These are phyloP conservation scores for Cantharis flavilabris DNA, from an alignment of 2,888 invertebrate genomes.

Conservation along the genomic window DNA sequence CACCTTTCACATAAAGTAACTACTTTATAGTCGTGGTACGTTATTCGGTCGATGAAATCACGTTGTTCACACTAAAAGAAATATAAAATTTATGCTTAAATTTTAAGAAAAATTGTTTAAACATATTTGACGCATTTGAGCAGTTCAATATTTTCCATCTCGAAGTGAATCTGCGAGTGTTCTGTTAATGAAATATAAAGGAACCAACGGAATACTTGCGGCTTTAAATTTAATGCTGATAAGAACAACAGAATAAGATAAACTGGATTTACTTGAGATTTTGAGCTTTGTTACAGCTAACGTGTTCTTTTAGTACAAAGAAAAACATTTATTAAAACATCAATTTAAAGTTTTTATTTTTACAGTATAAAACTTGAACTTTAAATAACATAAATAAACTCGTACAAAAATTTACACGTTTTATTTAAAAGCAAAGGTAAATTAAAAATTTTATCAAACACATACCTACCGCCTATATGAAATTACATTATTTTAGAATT, in stretches of 20 bases:
- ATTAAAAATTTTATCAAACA: background rate
- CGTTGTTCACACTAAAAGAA: conserved; percentile 2
- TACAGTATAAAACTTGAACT: background rate
- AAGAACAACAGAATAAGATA: conserved; percentile 16
- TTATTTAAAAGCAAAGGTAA: background rate
- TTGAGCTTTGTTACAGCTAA: conserved; percentile 12
- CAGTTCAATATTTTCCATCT: background rate
- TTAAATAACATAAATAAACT: background rate
- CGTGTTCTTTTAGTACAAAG: conserved; percentile 3
- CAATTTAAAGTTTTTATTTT: background rate
- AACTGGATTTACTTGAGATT: conserved; percentile 24
- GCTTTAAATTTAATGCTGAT: conserved; percentile 19
- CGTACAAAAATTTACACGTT: background rate
- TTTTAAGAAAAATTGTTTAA: background rate
- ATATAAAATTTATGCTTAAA: background rate
- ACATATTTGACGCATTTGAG: background rate
- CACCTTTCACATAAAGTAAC: conserved; percentile 22
- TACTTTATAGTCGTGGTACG: conserved; percentile 17
- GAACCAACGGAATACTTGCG: conserved; percentile 16
- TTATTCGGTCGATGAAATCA: conserved; percentile 11
- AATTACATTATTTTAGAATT: no score
- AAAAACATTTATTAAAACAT: background rate
- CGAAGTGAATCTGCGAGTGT: background rate
- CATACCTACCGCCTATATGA: no score
- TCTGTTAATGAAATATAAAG: conserved; percentile 13